Conservation (phyloP, 2,113 vertebrate genomes). For the Trinectes maculatus region DNA sequence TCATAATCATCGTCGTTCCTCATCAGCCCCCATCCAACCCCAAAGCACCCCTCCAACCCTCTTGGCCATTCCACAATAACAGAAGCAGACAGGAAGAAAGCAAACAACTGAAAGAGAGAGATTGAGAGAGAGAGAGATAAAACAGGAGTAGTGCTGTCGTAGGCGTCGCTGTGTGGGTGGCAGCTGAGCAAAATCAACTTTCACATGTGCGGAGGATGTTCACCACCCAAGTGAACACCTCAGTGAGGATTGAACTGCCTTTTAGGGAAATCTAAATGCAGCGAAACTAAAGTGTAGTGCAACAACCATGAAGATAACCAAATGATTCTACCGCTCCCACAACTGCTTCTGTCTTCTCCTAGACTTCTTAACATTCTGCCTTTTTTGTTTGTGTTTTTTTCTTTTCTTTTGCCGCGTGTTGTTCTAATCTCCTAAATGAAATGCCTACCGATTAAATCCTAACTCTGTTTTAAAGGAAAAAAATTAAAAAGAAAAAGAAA, state of each 20-base stretch:
- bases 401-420: constrained; percentile 84
- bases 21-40: constrained; percentile 70
- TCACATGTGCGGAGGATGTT: constrained; percentile 69
- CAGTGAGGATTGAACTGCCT: constrained; percentile 82
- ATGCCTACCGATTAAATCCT: constrained; percentile 73
- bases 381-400: constrained; percentile 59
- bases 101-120: constrained; percentile 62
- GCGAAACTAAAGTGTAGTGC: constrained; percentile 67
- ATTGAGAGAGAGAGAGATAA: constrained; percentile 35
- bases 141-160: constrained; percentile 46
- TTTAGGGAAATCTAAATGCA: constrained; percentile 52
- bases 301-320: constrained; percentile 65
- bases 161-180: constrained; percentile 58
- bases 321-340: constrained; percentile 82
- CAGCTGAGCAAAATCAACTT: constrained; percentile 64
- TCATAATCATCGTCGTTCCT: constrained; percentile 36
- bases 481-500: constrained; percentile 59
- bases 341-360: constrained; percentile 81
- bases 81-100: constrained; percentile 89
- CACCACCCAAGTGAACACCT: constrained; percentile 67
- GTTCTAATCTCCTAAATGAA: constrained; percentile 80
- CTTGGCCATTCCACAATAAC: constrained; percentile 86
- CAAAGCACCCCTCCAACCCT: constrained; percentile 84
- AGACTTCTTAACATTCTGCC: constrained; percentile 72
- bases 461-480: constrained; percentile 73